Evolutionary conservation across 2,113 vertebrate species (phyloP), one percentile per base, ranked within the genome.

Genomic region (Taurulus bubalis): DNA sequence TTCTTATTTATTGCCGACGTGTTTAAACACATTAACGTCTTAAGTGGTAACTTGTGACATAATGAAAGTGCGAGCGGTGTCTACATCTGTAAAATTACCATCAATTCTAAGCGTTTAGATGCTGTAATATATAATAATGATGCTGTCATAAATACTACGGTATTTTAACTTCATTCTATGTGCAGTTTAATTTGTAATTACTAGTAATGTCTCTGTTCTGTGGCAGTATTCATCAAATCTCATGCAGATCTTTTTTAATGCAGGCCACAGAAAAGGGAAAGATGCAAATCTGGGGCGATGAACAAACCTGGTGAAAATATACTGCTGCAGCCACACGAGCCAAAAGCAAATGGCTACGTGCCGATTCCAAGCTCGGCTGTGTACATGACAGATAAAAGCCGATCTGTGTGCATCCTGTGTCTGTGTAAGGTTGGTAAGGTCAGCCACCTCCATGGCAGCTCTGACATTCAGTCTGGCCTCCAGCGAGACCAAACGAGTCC

Each of bases 381-480:
- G 75, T 71, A 36, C 64, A 69, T 72, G 79, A 69, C 82, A 56
- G 68, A 83, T 84, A 87, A 83, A 89, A 85, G 83, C 71, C 72
- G 77, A 86, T 82, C 71, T 18, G 42, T 59, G 79, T 83, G 65
- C 83, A 71, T 80, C 64, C 75, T 49, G 67, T n/a, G 55, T 86
- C 83, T 84, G 24, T 77, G 81, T 64, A 74, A 84, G 81, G 74
- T 67, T 80, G 82, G 71, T 75, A 90, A 93, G 91, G 90, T 92
- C 86, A 89, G 79, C 71, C 55, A 68, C 88, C 85, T 86, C 83
- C 63, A 8, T 77, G 69, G 80, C 89, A 85, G 87, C 87, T 79
- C 87, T 90, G 91, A 92, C 92, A 91, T 93, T 91, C 87, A 89
- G 83, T 38, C 66, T 81, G 83, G 82, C 72, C 85, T 90, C 81